Conservation (phyloP, 2,113 vertebrate genomes). For the Paramisgurnus dabryanus region DNA sequence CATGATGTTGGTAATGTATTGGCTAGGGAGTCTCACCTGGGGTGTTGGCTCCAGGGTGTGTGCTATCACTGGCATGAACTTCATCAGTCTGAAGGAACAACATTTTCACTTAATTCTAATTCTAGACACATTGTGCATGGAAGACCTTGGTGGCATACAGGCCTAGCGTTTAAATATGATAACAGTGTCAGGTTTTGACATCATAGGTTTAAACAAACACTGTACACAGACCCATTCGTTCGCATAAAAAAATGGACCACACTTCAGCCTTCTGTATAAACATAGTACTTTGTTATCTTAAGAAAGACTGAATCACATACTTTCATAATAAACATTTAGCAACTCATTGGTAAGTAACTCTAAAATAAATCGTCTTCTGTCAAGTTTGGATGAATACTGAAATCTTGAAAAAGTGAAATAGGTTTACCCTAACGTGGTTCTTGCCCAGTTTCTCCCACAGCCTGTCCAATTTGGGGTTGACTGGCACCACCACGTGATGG, state of each 20-base stretch:
- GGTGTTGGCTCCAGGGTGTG: slow-evolving; percentile 84
- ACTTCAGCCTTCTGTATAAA: too few relatives aligned
- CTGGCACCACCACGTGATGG: slow-evolving; percentile 92
- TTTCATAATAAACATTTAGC: too few relatives aligned
- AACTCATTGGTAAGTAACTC: not conserved
- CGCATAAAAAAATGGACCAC: not conserved
- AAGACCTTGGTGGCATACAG: too few relatives aligned
- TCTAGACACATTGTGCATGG: not conserved
- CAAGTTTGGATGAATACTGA: not conserved
- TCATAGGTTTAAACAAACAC: not conserved
- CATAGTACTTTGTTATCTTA: too few relatives aligned
- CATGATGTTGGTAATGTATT: not conserved
- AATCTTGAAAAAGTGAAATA: not conserved
- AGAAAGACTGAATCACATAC: too few relatives aligned
- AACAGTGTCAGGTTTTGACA: too few relatives aligned
- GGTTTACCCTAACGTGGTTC: slow-evolving; percentile 83
- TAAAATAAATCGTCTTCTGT: not conserved
- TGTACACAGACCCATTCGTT: not conserved
- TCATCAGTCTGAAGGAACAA: slow-evolving; percentile 85
- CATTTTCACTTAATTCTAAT: not conserved
- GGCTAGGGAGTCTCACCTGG: slow-evolving; percentile 75
- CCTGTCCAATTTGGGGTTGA: slow-evolving; percentile 90
- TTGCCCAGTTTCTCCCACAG: slow-evolving; percentile 89
- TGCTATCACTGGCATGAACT: slow-evolving; percentile 94
- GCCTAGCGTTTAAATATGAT: too few relatives aligned